phyloP scores from a whole-genome alignment of 2,113 vertebrate species.

The Alectura lathami region DNA sequence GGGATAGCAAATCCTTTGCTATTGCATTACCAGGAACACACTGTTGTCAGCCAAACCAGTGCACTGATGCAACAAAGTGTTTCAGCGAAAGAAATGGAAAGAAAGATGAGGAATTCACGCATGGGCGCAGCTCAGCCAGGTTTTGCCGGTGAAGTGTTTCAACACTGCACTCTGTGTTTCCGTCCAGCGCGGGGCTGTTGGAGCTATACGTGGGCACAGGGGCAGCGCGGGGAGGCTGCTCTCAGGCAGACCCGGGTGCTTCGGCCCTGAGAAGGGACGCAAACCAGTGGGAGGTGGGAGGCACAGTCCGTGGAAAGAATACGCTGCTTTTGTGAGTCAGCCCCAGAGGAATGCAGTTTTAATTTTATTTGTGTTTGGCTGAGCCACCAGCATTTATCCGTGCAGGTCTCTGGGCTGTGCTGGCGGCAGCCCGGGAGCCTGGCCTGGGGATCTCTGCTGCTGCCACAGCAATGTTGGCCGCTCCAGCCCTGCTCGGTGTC shows the following conservation, averaged over 20 bases:
- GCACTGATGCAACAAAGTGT: not conserved
- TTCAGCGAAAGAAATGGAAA: not conserved
- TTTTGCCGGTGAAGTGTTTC: not conserved
- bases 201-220: not conserved
- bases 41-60: not conserved
- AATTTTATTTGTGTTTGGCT: slow-evolving; percentile 11
- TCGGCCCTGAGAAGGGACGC: not conserved
- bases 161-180: not conserved
- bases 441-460: not conserved
- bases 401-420: not conserved
- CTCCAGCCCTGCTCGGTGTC: not conserved
- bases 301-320: not conserved
- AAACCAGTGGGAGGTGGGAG: not conserved
- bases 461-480: not conserved
- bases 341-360: not conserved
- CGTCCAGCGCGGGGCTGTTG: not conserved
- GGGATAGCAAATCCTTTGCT: not conserved
- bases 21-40: not conserved
- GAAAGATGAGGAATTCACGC: not conserved
- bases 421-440: not conserved
- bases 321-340: slow-evolving; percentile 11
- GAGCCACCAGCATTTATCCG: not conserved
- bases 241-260: not conserved
- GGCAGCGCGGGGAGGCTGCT: not conserved
- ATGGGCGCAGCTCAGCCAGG: not conserved